A percentile compares a stretch with the other conserved stretches of the same genome.
These are phyloP conservation scores for Limnephilus lunatus DNA, from an alignment of 2,888 invertebrate genomes.

Conservation along the genomic window DNA sequence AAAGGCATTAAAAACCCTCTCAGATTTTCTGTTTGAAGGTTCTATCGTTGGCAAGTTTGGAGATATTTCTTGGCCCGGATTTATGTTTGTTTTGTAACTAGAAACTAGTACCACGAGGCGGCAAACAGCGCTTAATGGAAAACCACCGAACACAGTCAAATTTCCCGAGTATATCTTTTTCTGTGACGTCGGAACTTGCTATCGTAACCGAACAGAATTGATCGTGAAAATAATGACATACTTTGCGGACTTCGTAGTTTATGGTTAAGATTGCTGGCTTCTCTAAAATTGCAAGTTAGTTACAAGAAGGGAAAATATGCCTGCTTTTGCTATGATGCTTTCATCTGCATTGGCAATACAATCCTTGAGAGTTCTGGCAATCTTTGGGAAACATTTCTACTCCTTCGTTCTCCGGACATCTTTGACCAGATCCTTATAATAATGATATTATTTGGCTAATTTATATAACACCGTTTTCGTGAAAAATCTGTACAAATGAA, in stretches of 20 bases:
- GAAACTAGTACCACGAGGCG: background rate
- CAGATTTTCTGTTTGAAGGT: background rate
- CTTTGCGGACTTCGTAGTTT: background rate
- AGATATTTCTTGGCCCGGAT: conserved; percentile 27
- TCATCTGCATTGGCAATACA: background rate
- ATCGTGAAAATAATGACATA: background rate
- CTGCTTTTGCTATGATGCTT: background rate
- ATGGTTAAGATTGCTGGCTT: background rate
- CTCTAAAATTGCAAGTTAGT: background rate
- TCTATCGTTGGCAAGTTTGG: background rate
- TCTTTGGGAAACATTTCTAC: no score
- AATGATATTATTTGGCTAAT: no score
- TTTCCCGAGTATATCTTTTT: background rate
- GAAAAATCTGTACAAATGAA: no score
- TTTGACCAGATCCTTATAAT: background rate
- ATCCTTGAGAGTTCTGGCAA: background rate
- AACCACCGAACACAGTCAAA: background rate
- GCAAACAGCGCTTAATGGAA: conserved; percentile 27
- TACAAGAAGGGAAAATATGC: background rate
- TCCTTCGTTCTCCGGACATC: background rate
- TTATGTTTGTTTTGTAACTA: conserved; percentile 28
- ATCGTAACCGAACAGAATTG: background rate
- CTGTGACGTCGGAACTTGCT: background rate
- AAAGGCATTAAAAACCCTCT: background rate
- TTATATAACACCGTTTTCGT: no score